A percentile compares a stretch with the other conserved stretches of the same genome.
These are phyloP conservation scores for Deladenus siricidicola DNA, from an alignment of 2,888 invertebrate species.

Conservation along the genomic window DNA sequence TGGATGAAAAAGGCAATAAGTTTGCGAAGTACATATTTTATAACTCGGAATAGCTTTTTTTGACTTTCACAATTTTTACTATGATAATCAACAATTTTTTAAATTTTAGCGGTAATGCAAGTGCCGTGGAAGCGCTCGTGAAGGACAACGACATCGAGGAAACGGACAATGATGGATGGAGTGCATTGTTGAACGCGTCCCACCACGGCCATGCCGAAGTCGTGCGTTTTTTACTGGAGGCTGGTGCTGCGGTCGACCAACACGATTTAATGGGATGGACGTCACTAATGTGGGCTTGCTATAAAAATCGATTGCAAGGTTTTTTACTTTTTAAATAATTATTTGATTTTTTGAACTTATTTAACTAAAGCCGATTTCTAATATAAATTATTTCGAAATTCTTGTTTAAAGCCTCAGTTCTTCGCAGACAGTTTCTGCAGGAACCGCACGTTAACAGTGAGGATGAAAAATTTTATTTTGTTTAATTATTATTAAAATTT, in stretches of 20 bases:
- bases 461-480: no score
- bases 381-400: no score
- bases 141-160: constrained; percentile 44
- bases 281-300: constrained; percentile 91
- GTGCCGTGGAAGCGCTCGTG: constrained; percentile 68
- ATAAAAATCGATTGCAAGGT: constrained; percentile 67
- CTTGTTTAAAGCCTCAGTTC: no score
- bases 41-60: no score
- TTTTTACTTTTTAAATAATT: background rate
- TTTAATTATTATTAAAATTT: no score
- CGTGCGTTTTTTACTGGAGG: constrained; percentile 71
- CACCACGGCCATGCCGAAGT: constrained; percentile 78
- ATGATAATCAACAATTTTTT: no score
- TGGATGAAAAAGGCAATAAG: no score
- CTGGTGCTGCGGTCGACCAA: constrained; percentile 70
- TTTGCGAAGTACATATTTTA: no score
- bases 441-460: no score
- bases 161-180: constrained; percentile 54
- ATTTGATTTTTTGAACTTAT: background rate
- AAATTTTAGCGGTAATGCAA: constrained; percentile 65
- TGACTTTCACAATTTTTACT: no score
- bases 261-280: constrained; percentile 74
- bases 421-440: no score
- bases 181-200: constrained; percentile 82
- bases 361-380: no score